A percentile compares a stretch with the other conserved stretches of the same genome.
phyloP scores from a whole-genome alignment of 2,888 invertebrate genomes.

The Bombylius major region DNA sequence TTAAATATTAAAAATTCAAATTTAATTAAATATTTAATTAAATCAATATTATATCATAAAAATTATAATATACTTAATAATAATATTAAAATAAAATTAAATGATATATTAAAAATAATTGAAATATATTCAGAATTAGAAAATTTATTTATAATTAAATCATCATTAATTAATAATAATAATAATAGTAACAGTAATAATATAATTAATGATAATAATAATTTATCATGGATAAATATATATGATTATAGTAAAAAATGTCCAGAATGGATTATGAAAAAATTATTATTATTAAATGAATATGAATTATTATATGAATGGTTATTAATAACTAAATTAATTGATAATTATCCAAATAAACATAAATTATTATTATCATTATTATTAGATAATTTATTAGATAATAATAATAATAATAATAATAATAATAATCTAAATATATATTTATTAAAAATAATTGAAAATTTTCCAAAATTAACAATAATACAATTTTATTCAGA shows the following conservation, averaged over 20 bases:
- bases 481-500: slow-evolving; percentile 49
- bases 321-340: slow-evolving; percentile 49
- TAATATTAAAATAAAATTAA: slow-evolving; percentile 31
- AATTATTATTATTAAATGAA: slow-evolving; percentile 22
- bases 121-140: slow-evolving; percentile 51
- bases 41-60: slow-evolving; percentile 39
- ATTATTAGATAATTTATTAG: slow-evolving; percentile 23
- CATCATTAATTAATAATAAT: too few relatives aligned
- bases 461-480: slow-evolving; percentile 45
- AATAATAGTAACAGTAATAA: too few relatives aligned
- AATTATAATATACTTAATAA: slow-evolving; percentile 34
- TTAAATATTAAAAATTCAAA: slow-evolving; percentile 29
- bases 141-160: slow-evolving; percentile 31
- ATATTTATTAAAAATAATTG: slow-evolving; percentile 43
- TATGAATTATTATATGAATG: slow-evolving; percentile 53
- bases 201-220: too few relatives aligned
- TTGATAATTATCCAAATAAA: neutral
- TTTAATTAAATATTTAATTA: slow-evolving; percentile 29
- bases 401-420: slow-evolving; percentile 18
- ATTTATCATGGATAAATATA: slow-evolving; percentile 43
- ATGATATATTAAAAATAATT: slow-evolving; percentile 47
- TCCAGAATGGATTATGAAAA: slow-evolving; percentile 29
- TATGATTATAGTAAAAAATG: slow-evolving; percentile 36
- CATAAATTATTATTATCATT: slow-evolving; percentile 16
- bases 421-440: slow-evolving; percentile 21